A percentile compares a stretch with the other conserved stretches of the same genome.
Conservation (phyloP, 2,888 invertebrate genomes). For the Biston stratarius region DNA sequence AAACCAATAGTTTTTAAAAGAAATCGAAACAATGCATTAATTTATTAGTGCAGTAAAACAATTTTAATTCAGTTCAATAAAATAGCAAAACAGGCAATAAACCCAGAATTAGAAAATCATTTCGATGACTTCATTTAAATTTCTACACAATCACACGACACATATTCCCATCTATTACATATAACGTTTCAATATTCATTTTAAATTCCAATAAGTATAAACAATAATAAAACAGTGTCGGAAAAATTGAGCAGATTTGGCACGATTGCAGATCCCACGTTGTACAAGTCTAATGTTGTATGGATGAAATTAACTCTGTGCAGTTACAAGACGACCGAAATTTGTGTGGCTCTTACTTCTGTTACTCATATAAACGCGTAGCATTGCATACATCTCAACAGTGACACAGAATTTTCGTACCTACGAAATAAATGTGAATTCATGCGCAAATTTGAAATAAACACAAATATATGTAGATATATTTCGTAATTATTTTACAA, state of each 20-base stretch:
- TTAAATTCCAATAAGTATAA: constrained; percentile 55
- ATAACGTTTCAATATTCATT: constrained; percentile 52
- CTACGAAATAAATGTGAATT: too few species aligned
- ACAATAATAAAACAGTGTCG: constrained; percentile 58
- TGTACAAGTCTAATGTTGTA: constrained; percentile 47
- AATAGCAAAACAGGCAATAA: constrained; percentile 37
- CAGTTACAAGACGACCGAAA: constrained; percentile 3
- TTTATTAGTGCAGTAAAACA: constrained; percentile 4
- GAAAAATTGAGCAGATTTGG: constrained; percentile 80
- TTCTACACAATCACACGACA: constrained; percentile 53
- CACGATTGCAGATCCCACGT: constrained; percentile 64
- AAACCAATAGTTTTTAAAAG: neutral
- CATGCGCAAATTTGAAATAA: too few species aligned
- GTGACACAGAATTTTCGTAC: neutral
- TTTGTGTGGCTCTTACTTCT: neutral
- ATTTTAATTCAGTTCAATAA: constrained; percentile 8
- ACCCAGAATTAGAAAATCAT: constrained; percentile 35
- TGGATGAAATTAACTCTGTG: constrained; percentile 45
- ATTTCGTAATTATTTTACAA: too few species aligned
- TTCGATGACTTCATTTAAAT: constrained; percentile 45
- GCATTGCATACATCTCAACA: neutral
- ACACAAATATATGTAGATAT: too few species aligned
- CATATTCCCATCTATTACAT: constrained; percentile 51
- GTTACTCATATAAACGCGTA: neutral
- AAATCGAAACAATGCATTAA: constrained; percentile 35